phyloP scores from a whole-genome alignment of 2,113 vertebrate species.

The Eudyptes chrysolophus region DNA sequence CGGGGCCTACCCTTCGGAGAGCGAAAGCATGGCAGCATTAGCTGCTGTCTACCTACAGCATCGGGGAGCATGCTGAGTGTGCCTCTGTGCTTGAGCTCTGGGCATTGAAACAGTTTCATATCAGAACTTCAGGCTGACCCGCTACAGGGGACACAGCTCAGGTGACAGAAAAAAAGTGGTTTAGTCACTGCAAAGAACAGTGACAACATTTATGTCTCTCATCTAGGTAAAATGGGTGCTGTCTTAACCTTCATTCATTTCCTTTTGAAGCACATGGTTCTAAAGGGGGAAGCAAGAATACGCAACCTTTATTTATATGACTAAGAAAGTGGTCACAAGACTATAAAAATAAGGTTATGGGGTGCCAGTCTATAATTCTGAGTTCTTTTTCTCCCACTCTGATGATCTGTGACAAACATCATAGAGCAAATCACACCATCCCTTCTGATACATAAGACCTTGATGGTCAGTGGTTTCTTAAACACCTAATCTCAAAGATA shows the following conservation, averaged over 20 bases:
- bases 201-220: background rate
- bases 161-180: background rate
- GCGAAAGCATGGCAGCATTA: background rate
- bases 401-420: background rate
- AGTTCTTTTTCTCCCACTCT: background rate
- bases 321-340: background rate
- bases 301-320: background rate
- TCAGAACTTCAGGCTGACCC: background rate
- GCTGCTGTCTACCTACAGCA: background rate
- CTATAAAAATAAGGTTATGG: background rate
- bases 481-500: background rate
- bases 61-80: accelerated
- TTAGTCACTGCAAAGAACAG: background rate
- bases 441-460: background rate
- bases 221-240: background rate
- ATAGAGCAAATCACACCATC: background rate
- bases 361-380: background rate
- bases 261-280: background rate
- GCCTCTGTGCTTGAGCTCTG: background rate
- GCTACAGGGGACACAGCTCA: background rate
- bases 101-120: background rate
- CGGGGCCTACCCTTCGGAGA: accelerated
- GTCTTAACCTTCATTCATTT: background rate
- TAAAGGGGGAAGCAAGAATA: background rate
- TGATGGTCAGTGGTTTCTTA: background rate